Conservation (phyloP, 2,797 vertebrate species). For the Pantherophis alleghaniensis region DNA sequence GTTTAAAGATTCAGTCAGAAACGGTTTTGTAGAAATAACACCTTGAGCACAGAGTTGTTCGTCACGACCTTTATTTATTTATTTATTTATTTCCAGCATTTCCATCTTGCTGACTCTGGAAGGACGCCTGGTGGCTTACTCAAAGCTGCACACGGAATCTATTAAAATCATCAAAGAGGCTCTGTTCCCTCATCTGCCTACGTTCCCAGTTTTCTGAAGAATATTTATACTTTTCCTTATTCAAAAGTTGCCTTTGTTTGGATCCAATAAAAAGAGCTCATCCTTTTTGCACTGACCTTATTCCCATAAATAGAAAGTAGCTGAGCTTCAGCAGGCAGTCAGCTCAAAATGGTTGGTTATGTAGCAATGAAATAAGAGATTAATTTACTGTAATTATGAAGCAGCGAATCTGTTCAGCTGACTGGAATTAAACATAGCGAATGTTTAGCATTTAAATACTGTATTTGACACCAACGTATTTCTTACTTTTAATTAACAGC, state of each 20-base stretch:
- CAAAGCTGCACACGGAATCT: not conserved
- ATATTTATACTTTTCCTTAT: not conserved
- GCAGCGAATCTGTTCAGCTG: conserved; percentile 11
- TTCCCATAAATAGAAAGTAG: conserved; percentile 53
- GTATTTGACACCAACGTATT: not conserved
- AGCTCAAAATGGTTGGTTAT: conserved; percentile 38
- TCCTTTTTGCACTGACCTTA: not conserved
- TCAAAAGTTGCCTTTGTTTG: not conserved
- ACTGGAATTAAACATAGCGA: not conserved
- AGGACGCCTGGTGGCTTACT: not conserved
- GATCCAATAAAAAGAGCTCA: not conserved
- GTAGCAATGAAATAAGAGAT: conserved; percentile 46
- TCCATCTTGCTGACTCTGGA: not conserved
- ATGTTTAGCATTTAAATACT: not conserved
- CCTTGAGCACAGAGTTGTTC: not conserved
- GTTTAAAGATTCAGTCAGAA: not conserved
- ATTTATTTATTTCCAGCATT: not conserved
- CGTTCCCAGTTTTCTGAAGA: not conserved
- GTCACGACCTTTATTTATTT: not conserved
- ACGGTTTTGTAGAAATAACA: not conserved
- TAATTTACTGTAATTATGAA: conserved; percentile 34
- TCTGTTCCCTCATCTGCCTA: not conserved
- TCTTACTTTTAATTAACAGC: conserved; percentile 4
- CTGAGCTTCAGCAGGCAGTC: conserved; percentile 32
- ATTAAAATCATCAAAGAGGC: not conserved